phyloP scores from a whole-genome alignment of 2,113 vertebrate species.

The Vireo altiloquus region DNA sequence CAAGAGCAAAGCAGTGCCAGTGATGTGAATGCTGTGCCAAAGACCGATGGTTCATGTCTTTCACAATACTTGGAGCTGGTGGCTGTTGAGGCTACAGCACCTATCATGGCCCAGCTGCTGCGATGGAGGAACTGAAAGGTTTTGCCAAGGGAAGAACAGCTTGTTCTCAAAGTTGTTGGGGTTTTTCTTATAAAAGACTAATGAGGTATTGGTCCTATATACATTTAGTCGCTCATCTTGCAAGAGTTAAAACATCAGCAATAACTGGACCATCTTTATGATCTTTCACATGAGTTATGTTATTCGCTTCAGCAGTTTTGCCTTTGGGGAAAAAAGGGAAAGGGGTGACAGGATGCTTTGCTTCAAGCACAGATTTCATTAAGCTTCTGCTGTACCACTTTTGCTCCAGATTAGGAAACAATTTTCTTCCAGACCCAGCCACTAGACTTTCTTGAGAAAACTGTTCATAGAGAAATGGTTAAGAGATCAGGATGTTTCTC shows the following conservation, averaged over 20 bases:
- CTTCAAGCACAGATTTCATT: neutral
- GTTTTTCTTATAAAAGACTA: neutral
- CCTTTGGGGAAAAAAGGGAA: neutral
- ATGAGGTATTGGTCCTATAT: neutral
- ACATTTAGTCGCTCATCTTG: neutral
- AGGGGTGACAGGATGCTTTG: neutral
- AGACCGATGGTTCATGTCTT: fast-evolving
- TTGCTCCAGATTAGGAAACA: constrained; percentile 7
- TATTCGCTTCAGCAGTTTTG: neutral
- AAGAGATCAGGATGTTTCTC: neutral
- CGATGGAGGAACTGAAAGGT: neutral
- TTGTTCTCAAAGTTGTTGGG: neutral
- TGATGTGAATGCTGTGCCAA: neutral
- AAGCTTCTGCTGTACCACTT: neutral
- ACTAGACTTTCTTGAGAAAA: neutral
- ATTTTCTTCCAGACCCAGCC: neutral
- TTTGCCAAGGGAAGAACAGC: neutral
- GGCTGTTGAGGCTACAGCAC: neutral
- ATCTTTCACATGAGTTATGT: neutral
- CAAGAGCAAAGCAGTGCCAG: neutral
- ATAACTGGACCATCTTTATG: neutral
- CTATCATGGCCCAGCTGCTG: neutral
- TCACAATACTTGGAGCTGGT: neutral
- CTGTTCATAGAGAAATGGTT: neutral
- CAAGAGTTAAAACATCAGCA: neutral